Percentiles rank a stretch among this genome's conserved stretches.
These are phyloP conservation scores for Acanthisitta chloris DNA, from an alignment of 2,113 vertebrate species.

Conservation along the genomic window DNA sequence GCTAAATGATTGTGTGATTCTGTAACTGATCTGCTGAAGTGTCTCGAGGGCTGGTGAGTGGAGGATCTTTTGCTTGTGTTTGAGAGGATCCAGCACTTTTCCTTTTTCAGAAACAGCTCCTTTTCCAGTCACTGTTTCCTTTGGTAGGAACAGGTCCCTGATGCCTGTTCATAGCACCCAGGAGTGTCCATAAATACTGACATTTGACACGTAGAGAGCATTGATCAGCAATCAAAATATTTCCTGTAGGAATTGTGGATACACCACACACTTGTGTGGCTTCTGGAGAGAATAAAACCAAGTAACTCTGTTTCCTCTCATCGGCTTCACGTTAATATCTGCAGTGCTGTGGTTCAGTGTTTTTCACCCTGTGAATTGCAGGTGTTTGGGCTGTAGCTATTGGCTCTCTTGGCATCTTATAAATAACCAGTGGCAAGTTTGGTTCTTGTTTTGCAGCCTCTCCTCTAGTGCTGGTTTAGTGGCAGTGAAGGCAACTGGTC, in stretches of 20 bases:
- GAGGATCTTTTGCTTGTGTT: neutral
- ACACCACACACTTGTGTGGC: rapidly evolving
- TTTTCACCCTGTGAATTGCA: neutral
- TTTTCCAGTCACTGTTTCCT: neutral
- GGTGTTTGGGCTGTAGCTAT: neutral
- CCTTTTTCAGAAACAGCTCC: no score
- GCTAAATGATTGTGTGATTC: neutral
- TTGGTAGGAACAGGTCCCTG: neutral
- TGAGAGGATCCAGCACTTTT: neutral
- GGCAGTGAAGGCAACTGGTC: neutral
- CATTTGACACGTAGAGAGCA: neutral
- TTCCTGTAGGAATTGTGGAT: neutral
- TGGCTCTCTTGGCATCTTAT: neutral
- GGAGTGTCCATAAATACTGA: neutral
- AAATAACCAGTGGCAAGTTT: no score
- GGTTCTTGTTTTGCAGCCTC: neutral
- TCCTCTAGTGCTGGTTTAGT: neutral
- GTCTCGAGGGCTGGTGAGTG: neutral
- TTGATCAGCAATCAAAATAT: neutral
- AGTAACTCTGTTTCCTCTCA: neutral
- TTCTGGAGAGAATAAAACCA: neutral
- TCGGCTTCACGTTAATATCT: neutral
- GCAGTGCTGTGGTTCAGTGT: neutral
- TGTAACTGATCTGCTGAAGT: neutral
- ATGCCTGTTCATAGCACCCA: rapidly evolving